A percentile compares a stretch with the other conserved stretches of the same genome.
phyloP scores from a whole-genome alignment of 2,888 invertebrate species.

The Archips crataeganus region DNA sequence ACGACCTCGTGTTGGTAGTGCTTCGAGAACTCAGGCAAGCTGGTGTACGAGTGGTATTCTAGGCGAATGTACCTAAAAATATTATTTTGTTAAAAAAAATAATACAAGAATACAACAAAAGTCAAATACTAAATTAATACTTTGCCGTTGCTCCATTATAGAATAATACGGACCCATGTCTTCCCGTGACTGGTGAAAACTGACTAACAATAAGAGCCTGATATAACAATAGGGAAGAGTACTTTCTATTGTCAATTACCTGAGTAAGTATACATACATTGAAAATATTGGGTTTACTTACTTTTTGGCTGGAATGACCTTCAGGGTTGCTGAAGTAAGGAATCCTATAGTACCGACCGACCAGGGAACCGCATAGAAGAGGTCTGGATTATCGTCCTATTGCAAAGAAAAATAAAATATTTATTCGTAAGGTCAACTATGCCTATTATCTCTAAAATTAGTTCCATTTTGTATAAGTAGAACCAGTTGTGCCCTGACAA shows the following conservation, averaged over 20 bases:
- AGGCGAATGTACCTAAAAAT: conserved; percentile 85
- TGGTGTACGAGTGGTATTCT: conserved; percentile 88
- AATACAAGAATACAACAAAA: not conserved
- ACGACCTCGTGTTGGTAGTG: conserved; percentile 82
- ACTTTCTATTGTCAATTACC: not conserved
- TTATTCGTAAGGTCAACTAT: too few relatives aligned
- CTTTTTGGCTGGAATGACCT: conserved; percentile 90
- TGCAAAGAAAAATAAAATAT: conserved; percentile 45
- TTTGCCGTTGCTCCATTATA: too few relatives aligned
- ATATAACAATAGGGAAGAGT: too few relatives aligned
- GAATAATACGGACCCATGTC: too few relatives aligned
- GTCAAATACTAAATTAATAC: too few relatives aligned
- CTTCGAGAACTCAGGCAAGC: conserved; percentile 79
- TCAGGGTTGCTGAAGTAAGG: conserved; percentile 90
- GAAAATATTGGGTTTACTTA: conserved; percentile 52
- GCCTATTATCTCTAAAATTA: too few relatives aligned
- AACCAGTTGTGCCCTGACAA: too few relatives aligned
- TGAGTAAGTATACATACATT: too few relatives aligned
- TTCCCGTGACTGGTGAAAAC: too few relatives aligned
- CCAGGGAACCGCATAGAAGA: conserved; percentile 93
- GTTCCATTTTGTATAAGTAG: too few relatives aligned
- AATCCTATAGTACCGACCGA: conserved; percentile 94
- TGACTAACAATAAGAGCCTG: too few relatives aligned
- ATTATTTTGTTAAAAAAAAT: too few relatives aligned
- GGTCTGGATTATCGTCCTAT: conserved; percentile 89